Evolutionary conservation across 2,797 vertebrate species (phyloP), one percentile per base, ranked within the genome.

Genomic region (Capromys pilorides): DNA sequence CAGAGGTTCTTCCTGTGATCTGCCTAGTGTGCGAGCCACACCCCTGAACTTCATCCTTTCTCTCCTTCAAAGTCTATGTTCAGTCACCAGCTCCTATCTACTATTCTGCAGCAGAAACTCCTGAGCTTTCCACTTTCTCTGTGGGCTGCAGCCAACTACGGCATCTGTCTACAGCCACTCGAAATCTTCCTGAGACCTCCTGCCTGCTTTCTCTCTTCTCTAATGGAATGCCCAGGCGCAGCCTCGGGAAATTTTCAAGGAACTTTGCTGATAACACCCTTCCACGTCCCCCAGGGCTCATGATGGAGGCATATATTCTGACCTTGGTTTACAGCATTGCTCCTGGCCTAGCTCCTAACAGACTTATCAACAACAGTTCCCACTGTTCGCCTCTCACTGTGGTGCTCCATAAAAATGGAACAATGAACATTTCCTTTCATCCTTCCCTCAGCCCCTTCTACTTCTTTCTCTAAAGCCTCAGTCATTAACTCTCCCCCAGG

Each of bases 201-300:
- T 36, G 79, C 19, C 57, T 77, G 39, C 33, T 18, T 4, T 31
- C 18, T 86, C 62, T 84, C 12, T 22, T 36, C 45, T 22, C 33
- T 14, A 8, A 75, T 14, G 66, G 66, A 54, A 78, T 75, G 78
- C 67, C 92, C 86, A 61, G 36, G 75, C 8, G 21, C 41, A 93
- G 49, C 62, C 92, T 64, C 18, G 61, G 28, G 19, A n/a, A 91
- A n/a, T 22, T 82, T 85, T 79, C 85, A 61, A 67, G 77, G 83
- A 90, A 49, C 36, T 86, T 91, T 57, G 61, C 66, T 83, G 13
- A 57, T 51, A 92, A 89, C 45, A n/a, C 31, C 22, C 71, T 93
- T 54, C 69, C 13, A 16, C 11, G 80, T 21, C 19, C 57, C 41
- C 39, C 28, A 39, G 54, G 45, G 49, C 86, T 86, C 69, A 41